Percentiles rank a stretch among this genome's conserved stretches.
phyloP scores from a whole-genome alignment of 2,797 vertebrate genomes.

The Pseudopleuronectes americanus region DNA sequence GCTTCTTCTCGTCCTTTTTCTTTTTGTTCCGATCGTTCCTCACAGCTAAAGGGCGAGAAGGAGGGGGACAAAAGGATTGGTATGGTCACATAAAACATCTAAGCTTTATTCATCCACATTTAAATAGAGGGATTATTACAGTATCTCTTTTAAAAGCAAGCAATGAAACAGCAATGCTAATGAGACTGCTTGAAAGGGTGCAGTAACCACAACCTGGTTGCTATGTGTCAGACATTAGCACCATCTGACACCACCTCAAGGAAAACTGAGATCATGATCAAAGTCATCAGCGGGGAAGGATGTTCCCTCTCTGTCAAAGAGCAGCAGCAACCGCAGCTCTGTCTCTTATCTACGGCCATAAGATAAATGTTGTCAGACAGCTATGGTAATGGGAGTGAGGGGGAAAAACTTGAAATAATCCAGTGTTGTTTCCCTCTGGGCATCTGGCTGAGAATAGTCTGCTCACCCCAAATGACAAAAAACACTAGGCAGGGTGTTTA shows the following conservation, averaged over 20 bases:
- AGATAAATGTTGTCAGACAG: slow-evolving; percentile 72
- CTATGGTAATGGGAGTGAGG: slow-evolving; percentile 48
- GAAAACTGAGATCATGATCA: slow-evolving; percentile 33
- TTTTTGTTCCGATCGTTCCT: slow-evolving; percentile 98
- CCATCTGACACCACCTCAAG: slow-evolving; percentile 11
- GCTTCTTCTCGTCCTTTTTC: slow-evolving; percentile 96
- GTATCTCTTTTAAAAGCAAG: neutral
- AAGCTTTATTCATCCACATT: too few relatives aligned
- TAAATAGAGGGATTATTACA: neutral
- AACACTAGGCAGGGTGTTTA: slow-evolving; percentile 76
- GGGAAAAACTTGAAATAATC: slow-evolving; percentile 63
- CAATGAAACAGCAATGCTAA: neutral
- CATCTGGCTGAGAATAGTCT: slow-evolving; percentile 63
- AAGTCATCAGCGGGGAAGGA: slow-evolving; percentile 42
- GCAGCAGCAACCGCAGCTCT: slow-evolving; percentile 39
- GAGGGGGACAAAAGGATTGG: slow-evolving; percentile 6
- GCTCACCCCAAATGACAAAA: slow-evolving; percentile 79
- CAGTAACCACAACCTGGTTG: neutral
- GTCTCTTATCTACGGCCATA: slow-evolving; percentile 48
- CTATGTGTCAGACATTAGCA: neutral
- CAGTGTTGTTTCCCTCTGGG: slow-evolving; percentile 72
- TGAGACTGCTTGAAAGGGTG: neutral
- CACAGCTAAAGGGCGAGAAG: slow-evolving; percentile 84
- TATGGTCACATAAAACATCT: neutral
- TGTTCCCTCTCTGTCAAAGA: slow-evolving; percentile 38